Evolutionary conservation across 2,888 invertebrate genomes (phyloP).

Genomic region (Diplazon laetatorius): DNA sequence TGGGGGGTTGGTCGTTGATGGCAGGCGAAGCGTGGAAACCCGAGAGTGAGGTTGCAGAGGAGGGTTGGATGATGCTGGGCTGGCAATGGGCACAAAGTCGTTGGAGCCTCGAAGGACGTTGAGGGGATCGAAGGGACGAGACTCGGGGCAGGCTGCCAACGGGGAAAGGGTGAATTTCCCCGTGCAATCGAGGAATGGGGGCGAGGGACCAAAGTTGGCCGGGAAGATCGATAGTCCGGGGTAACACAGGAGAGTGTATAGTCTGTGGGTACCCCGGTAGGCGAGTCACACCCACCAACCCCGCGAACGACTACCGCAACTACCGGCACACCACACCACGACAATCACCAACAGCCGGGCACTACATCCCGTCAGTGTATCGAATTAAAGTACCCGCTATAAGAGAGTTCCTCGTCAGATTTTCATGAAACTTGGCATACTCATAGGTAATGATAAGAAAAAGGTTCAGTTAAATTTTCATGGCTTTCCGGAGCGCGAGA

Average conservation of each 20-base stretch:
- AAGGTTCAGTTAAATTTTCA: too few species aligned
- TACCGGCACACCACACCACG: constrained; percentile 3
- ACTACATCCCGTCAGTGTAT: background rate
- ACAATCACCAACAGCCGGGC: background rate
- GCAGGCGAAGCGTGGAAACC: constrained; percentile 1
- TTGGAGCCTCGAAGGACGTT: constrained; percentile 10
- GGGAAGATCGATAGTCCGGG: constrained; percentile 53
- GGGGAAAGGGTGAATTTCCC: constrained; percentile 13
- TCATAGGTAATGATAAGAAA: too few species aligned
- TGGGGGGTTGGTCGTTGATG: background rate
- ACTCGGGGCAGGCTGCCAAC: background rate
- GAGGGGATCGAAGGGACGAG: background rate
- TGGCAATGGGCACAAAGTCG: too few species aligned
- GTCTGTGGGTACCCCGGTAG: constrained; percentile 42
- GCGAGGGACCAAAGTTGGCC: constrained; percentile 45
- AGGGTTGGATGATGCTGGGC: too few species aligned
- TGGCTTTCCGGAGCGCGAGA: too few species aligned
- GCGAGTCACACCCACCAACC: constrained; percentile 49
- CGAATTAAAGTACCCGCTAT: constrained; percentile 20
- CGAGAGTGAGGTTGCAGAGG: constrained; percentile 9
- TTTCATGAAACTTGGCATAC: too few species aligned
- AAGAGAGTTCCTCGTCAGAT: constrained; percentile 45
- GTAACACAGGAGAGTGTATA: constrained; percentile 16
- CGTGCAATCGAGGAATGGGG: constrained; percentile 30
- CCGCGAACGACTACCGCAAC: constrained; percentile 2